These are phyloP conservation scores for Galago senegalensis DNA, from an alignment of 2,797 vertebrate genomes.

Conservation along the genomic window DNA sequence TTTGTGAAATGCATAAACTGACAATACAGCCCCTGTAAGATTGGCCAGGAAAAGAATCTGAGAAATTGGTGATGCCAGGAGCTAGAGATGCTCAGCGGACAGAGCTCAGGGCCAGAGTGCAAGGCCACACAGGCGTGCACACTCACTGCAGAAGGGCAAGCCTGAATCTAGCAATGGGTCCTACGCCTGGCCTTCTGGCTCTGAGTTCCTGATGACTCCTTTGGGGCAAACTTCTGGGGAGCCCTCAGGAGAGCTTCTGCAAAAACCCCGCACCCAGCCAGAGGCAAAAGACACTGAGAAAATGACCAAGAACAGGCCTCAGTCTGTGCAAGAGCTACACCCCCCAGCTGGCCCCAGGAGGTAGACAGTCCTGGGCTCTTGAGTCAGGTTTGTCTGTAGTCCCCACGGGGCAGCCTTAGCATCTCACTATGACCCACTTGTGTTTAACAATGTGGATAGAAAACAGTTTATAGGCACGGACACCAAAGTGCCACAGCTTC, in stretches of 20 bases:
- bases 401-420: background rate
- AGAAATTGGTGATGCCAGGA: background rate
- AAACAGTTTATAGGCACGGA: background rate
- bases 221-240: background rate
- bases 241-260: background rate
- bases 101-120: background rate
- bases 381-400: background rate
- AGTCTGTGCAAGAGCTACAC: accelerated
- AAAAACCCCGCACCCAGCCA: too few species aligned
- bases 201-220: background rate
- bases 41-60: background rate
- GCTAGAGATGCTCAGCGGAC: background rate
- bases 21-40: background rate
- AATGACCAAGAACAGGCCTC: background rate
- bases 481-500: background rate
- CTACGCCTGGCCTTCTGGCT: background rate
- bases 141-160: background rate
- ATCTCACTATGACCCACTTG: background rate
- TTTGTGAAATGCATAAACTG: background rate
- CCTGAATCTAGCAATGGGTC: too few species aligned
- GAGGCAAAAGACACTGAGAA: background rate
- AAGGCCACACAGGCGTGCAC: background rate
- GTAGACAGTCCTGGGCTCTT: background rate
- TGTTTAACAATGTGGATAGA: background rate
- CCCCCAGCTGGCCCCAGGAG: background rate